Evolutionary conservation across 2,888 invertebrate species (phyloP), one percentile per base, ranked within the genome.

Genomic region (Latrodectus elegans): DNA sequence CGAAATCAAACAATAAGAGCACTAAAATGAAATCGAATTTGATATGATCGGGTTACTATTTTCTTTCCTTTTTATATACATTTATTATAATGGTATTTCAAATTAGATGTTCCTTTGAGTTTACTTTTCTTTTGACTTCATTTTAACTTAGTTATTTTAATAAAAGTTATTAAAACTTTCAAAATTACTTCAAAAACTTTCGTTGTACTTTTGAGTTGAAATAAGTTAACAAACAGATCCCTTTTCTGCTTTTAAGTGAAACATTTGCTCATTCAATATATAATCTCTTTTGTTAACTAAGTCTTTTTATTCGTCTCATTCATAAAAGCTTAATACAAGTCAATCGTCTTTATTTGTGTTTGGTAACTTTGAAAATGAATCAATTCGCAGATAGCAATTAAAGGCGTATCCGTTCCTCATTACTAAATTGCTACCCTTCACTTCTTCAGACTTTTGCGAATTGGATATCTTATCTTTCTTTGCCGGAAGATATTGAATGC

Each of bases 391-490:
- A 67, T 51, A 73, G 52, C 65, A 84, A 77, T 84, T 78, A 77
- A 84, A 72, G 51, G 64, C 65, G 65, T 73, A 64, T 84, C 72
- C 77, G 52, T 64, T 73, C 51, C 84, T 73, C 67, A 77, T 84
- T 77, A 84, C 76, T 84, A 84, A 84, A 84, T 84, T 84, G 72
- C 72, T 77, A 65, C 70, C 76, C 70, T 60, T 78, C 84, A 72
- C 38, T 52, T 67, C 67, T 64, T 49, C 49, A n/a, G 38, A 22
- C 64, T 78, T 55, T 38, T 17, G 55, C 53, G 76, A 55, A 51
- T 55, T 38, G 70, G 11, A 15, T 76, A 51, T 68, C 68, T 67
- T 75, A 65, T 74, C 65, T 81, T 60, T 74, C 74, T 77, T 77
- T 74, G 81, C 65, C 38, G 53, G 60, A 22, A 53, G 65, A 72